phyloP scores from a whole-genome alignment of 2,797 vertebrate species.

The Melanotaenia pygmaea region DNA sequence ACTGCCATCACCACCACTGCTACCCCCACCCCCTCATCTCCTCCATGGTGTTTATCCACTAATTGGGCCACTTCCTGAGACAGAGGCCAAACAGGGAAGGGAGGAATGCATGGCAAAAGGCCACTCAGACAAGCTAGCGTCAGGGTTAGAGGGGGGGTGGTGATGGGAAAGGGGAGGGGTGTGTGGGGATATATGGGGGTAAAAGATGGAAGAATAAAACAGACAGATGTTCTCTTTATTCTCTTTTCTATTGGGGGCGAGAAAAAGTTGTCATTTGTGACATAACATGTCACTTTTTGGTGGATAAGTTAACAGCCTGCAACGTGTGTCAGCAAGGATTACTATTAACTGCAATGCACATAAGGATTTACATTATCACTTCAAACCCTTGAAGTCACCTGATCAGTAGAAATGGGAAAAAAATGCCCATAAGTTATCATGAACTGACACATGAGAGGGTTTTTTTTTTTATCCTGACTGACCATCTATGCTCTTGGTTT shows the following conservation, averaged over 20 bases:
- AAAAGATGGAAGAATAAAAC: conserved; percentile 58
- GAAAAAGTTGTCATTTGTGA: conserved; percentile 35
- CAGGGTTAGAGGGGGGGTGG: conserved; percentile 56
- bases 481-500: conserved; percentile 66
- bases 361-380: conserved; percentile 13
- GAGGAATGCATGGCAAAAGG: conserved; percentile 84
- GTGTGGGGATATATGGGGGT: conserved; percentile 43
- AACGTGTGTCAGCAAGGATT: conserved; percentile 6
- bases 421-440: conserved; percentile 54
- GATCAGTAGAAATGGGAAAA: conserved; percentile 29
- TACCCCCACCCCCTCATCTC: conserved; percentile 74
- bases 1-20: conserved; percentile 20
- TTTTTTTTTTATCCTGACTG: conserved; percentile 64
- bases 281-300: conserved; percentile 40
- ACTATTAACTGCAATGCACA: conserved; percentile 10
- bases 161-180: conserved; percentile 43
- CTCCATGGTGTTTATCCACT: conserved; percentile 86
- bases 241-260: not conserved
- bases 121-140: conserved; percentile 81
- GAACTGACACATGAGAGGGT: conserved; percentile 65
- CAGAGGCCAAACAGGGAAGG: conserved; percentile 84
- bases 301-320: conserved; percentile 11
- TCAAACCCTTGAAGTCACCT: conserved; percentile 24
- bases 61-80: conserved; percentile 92
- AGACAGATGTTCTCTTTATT: conserved; percentile 42